Evolutionary conservation across 2,888 invertebrate species (phyloP).

Genomic region (Conchocele bisecta): DNA sequence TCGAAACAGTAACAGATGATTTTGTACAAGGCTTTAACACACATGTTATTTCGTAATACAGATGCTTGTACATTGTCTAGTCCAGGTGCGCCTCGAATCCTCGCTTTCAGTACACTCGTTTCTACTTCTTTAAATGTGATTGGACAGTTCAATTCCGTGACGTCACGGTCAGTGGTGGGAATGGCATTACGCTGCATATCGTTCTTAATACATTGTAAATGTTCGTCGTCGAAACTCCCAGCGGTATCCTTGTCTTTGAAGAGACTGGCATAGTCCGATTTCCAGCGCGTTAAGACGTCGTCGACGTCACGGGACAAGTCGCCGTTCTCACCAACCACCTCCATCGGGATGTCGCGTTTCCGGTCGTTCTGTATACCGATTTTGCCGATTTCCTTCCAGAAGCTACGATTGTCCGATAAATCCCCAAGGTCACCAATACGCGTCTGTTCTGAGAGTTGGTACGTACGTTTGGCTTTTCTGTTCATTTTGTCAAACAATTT

Average conservation of each 20-base stretch:
- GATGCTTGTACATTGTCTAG: background rate
- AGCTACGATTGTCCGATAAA: background rate
- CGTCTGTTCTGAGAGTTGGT: slow-evolving; percentile 8
- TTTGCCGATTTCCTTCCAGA: slow-evolving; percentile 26
- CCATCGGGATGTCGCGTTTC: slow-evolving; percentile 9
- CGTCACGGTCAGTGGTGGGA: background rate
- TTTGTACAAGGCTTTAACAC: background rate
- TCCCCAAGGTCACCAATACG: background rate
- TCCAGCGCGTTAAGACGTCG: background rate
- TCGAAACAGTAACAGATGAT: background rate
- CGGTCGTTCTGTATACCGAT: slow-evolving; percentile 10
- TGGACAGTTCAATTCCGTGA: background rate
- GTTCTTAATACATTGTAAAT: background rate
- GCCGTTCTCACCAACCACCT: slow-evolving; percentile 9
- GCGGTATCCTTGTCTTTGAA: background rate
- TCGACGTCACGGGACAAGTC: background rate
- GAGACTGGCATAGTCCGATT: background rate
- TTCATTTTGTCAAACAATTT: slow-evolving; percentile 16
- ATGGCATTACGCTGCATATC: background rate
- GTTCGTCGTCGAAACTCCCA: background rate
- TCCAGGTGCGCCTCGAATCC: background rate
- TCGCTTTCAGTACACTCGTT: background rate
- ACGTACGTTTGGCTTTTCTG: slow-evolving; percentile 13
- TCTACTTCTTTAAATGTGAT: background rate
- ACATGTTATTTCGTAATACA: background rate